phyloP scores from a whole-genome alignment of 1,140 invertebrate species.

The Lepidurus couesii region DNA sequence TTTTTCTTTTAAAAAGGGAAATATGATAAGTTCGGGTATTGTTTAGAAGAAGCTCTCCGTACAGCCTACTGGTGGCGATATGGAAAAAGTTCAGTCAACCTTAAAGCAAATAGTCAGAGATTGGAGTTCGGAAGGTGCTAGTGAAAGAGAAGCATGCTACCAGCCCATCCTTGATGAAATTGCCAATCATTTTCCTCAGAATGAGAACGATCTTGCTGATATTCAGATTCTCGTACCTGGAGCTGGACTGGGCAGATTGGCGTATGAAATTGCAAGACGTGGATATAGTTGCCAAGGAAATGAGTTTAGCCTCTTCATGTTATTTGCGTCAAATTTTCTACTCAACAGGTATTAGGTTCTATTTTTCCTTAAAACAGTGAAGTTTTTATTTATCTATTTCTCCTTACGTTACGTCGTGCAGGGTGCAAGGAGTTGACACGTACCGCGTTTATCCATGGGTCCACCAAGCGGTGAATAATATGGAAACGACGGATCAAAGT shows the following conservation, averaged over 20 bases:
- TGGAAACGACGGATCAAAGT: slow-evolving; percentile 72
- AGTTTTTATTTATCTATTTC: not conserved
- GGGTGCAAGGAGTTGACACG: slow-evolving; percentile 52
- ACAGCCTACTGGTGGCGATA: slow-evolving; percentile 48
- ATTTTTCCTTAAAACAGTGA: not conserved
- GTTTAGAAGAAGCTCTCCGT: slow-evolving; percentile 31
- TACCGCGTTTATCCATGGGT: slow-evolving; percentile 86
- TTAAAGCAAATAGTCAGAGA: slow-evolving; percentile 93
- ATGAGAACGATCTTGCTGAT: slow-evolving; percentile 45
- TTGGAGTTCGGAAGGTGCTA: slow-evolving; percentile 78
- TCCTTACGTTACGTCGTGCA: slow-evolving; percentile 40
- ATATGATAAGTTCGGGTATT: not conserved
- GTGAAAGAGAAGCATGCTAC: slow-evolving; percentile 82
- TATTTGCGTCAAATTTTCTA: slow-evolving; percentile 92
- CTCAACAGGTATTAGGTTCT: slow-evolving; percentile 66
- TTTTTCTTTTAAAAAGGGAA: not conserved
- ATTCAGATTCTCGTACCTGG: slow-evolving; percentile 87
- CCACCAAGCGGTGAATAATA: slow-evolving; percentile 86
- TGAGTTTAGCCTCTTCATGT: slow-evolving; percentile 96
- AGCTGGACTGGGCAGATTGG: slow-evolving; percentile 84
- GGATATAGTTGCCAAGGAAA: slow-evolving; percentile 94
- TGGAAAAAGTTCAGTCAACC: slow-evolving; percentile 84
- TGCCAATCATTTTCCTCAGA: slow-evolving; percentile 61
- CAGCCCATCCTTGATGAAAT: slow-evolving; percentile 84
- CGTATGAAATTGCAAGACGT: slow-evolving; percentile 82